Base-by-base conservation (phyloP, 2,888 invertebrate species). In the Notodonta dromedarius region DNA sequence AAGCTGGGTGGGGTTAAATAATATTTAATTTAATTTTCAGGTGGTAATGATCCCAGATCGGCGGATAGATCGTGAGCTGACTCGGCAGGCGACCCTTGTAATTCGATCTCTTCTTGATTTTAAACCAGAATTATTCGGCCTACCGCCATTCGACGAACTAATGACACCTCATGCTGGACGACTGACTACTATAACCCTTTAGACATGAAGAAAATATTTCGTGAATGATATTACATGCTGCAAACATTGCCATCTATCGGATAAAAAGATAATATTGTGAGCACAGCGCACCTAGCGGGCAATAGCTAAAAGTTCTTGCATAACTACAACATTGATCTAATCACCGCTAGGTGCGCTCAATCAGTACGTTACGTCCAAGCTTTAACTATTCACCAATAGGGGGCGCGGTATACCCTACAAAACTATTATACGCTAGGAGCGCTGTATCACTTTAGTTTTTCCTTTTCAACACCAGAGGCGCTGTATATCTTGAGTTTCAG, bases 121-220 rank as follows among this genome's bases (percentile, higher is more conserved):
- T 82, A 93, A 95, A 70, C 98, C 98, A 0, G 97, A 97, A 83
- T 75, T 94, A 8, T 98, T 97, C 87, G 98, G 98, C 4, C 88
- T 98, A 55, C 98, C 98, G 0, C 92, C 96, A 2, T 96, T 95
- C 67, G 14, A 40, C 9, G 40, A 55, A 1, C 2, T 13, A 14
- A 5, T 13, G 40, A 6, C 3, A 32, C 14, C 50, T 2, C n/a
- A 42, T 42, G 4, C 2, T 3, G 7, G 44, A 0, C 4, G 44
- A 5, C 11, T 6, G 9, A 6, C 44, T 13, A 44, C 12, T 13
- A 13, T 44, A 44, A 13, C 13, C 44, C 9, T 13, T 1, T 24
- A 24, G 24, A 24, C 24, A 24, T 24, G 24, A 24, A 24, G 44
- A 4, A 44, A 13, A 13, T 13, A 5, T 5, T 4, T 44, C 44